Conservation (phyloP, 1,140 invertebrate genomes). For the Homarus americanus region DNA sequence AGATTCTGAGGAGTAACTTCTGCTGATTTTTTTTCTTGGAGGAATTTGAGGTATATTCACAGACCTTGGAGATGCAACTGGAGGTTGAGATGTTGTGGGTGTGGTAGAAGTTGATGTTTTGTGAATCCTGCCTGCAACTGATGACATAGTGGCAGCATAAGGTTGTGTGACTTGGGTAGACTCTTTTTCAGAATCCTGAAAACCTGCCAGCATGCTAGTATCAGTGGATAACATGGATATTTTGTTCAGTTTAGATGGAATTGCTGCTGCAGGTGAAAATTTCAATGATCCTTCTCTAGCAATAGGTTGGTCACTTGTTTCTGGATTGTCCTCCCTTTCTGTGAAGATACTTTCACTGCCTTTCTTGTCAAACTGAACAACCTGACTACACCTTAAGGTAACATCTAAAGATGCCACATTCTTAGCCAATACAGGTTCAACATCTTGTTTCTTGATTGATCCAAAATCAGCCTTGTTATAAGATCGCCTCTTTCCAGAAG, state of each 20-base stretch:
- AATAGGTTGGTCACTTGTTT: not conserved
- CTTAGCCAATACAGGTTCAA: conserved; percentile 63
- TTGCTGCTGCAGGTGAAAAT: not conserved
- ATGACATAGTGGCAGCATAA: not conserved
- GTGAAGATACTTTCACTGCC: conserved; percentile 52
- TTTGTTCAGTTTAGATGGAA: not conserved
- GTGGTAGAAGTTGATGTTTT: not conserved
- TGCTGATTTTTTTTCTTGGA: conserved; percentile 33
- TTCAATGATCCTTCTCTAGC: conserved; percentile 3
- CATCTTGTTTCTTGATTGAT: conserved; percentile 54
- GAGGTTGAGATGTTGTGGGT: not conserved
- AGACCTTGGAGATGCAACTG: conserved; percentile 30
- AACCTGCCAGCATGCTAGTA: not conserved
- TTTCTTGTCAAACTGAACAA: conserved; percentile 13
- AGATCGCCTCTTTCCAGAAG: conserved; percentile 45
- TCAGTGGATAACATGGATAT: not conserved
- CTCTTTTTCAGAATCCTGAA: not conserved
- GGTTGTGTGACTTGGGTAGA: not conserved
- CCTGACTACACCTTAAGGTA: conserved; percentile 12
- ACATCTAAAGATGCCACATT: conserved; percentile 68
- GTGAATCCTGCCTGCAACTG: not conserved
- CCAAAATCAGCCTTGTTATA: conserved; percentile 75
- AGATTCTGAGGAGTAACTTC: conserved; percentile 30
- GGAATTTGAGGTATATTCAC: conserved; percentile 10
- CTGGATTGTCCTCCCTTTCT: conserved; percentile 22